phyloP scores from a whole-genome alignment of 2,113 vertebrate species.

The rat (Rattus norvegicus) region GRCr8 NC_086039.1:4780501-4781000 shows the following conservation, averaged over 20 bases:
- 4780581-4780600: neutral
- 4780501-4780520: neutral
- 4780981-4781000: neutral
- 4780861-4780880: conserved; percentile 22
- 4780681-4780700: neutral
- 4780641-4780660: neutral
- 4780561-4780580: neutral
- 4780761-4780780: neutral
- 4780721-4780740: neutral
- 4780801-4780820: neutral
- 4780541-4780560: neutral
- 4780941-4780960: neutral
- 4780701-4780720: neutral
- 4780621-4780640: neutral
- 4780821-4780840: neutral
- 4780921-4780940: conserved; percentile 1
- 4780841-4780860: conserved; percentile 28
- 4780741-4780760: too few species aligned
- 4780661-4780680: neutral
- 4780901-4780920: conserved; percentile 25
- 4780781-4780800: neutral
- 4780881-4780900: conserved; percentile 33
- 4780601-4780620: neutral
- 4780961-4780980: neutral
- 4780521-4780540: neutral